Evolutionary conservation across 2,888 invertebrate species (phyloP).

Genomic region (Anthophora plumipes): DNA sequence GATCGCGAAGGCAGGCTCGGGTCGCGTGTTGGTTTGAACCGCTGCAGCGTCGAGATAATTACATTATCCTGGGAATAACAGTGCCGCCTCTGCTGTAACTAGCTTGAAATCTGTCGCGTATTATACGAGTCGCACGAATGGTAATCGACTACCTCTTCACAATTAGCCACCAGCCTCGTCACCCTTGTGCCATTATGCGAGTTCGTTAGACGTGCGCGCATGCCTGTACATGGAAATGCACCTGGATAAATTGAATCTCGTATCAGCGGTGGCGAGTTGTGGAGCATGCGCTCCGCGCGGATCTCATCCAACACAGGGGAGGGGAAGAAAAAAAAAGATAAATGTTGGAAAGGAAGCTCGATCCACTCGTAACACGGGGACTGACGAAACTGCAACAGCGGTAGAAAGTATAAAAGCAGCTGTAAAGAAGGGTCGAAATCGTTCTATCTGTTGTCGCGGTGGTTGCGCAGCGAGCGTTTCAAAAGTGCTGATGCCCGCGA

Average conservation of each 20-base stretch:
- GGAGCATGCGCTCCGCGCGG: too few relatives aligned
- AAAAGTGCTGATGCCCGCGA: conserved; percentile 56
- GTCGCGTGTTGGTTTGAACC: conserved; percentile 29
- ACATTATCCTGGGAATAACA: conserved; percentile 60
- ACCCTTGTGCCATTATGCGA: conserved; percentile 57
- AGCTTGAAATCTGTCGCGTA: conserved; percentile 23
- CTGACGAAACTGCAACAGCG: conserved; percentile 10
- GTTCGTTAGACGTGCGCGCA: conserved; percentile 60
- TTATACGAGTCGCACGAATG: conserved; percentile 2
- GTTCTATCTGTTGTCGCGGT: conserved; percentile 13
- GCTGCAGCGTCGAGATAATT: conserved; percentile 51
- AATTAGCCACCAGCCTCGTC: conserved; percentile 65
- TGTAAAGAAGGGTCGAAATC: conserved; percentile 24
- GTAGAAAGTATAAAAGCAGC: conserved; percentile 17
- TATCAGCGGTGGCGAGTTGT: not conserved
- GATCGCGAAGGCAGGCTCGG: conserved; percentile 37
- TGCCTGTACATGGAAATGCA: conserved; percentile 3
- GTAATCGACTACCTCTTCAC: conserved; percentile 25
- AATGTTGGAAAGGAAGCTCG: not conserved
- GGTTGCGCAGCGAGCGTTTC: conserved; percentile 34
- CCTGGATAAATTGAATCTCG: conserved; percentile 10
- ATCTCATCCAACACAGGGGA: not conserved
- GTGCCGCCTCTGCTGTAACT: conserved; percentile 46
- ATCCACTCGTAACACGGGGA: conserved; percentile 19
- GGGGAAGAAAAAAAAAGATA: too few relatives aligned